Conservation (phyloP, 2,888 invertebrate species). For the Panzeria rudis region DNA sequence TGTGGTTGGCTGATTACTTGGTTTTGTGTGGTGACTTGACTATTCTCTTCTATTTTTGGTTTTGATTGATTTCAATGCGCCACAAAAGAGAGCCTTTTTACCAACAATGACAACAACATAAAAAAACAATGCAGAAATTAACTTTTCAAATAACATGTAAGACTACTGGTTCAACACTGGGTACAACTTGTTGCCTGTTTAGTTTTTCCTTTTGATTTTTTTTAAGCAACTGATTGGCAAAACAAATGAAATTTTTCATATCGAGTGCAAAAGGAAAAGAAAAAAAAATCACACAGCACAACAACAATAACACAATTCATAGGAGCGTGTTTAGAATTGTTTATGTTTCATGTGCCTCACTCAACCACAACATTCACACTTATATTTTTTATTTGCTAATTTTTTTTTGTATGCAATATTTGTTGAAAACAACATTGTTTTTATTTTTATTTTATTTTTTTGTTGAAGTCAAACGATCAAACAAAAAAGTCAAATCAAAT, state of each 20-base stretch:
- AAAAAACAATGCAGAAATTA: not conserved
- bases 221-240: slow-evolving; percentile 22
- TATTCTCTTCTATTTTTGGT: slow-evolving; percentile 28
- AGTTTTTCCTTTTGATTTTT: slow-evolving; percentile 50
- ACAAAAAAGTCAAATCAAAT: not conserved
- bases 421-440: slow-evolving; percentile 17
- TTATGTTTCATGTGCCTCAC: slow-evolving; percentile 53
- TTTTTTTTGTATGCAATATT: slow-evolving; percentile 20
- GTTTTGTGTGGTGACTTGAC: not conserved
- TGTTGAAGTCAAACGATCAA: not conserved
- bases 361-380: slow-evolving; percentile 50
- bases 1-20: slow-evolving; percentile 53
- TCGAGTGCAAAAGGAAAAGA: slow-evolving; percentile 25
- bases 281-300: slow-evolving; percentile 3
- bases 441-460: slow-evolving; percentile 4
- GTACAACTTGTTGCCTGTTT: slow-evolving; percentile 48
- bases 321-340: slow-evolving; percentile 70
- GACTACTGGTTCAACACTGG: not conserved
- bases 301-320: slow-evolving; percentile 22
- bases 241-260: slow-evolving; percentile 40
- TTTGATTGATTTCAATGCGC: slow-evolving; percentile 47
- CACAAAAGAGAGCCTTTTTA: slow-evolving; percentile 48
- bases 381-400: not conserved
- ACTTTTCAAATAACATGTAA: slow-evolving; percentile 13
- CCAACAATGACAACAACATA: slow-evolving; percentile 25